Evolutionary conservation across 2,113 vertebrate species (phyloP), one percentile per base, ranked within the genome.

Genomic region (Thryonomys swinderianus): DNA sequence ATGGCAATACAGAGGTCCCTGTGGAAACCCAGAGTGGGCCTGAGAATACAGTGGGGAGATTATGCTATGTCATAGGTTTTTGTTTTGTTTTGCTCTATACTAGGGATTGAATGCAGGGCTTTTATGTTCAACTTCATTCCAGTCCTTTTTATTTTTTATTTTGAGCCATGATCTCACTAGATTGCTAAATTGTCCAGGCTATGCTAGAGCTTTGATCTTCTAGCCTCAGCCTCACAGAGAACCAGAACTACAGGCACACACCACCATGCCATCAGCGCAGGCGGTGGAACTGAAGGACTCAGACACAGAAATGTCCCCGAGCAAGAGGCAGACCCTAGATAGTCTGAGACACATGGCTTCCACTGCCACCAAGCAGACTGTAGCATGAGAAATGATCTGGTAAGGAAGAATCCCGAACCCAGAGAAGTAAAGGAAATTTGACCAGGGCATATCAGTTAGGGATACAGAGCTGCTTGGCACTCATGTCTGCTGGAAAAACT

Each of bases 391-490:
- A 78, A 48, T 45, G 42, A 69, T 88, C 53, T 79, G 32, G 27
- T 59, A 53, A 12, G 93, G 62, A 71, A 57, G 78, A 78, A 84
- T 79, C 48, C 74, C 59, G 79, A 66, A 91, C 34, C 27, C 91
- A 88, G 78, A 78, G 53, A 91, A 74, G 45, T 90, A 45, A 67
- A 79, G 45, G 84, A 45, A 76, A 79, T 55, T 74, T 91, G 11
- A 61, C 18, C 57, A 55, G 42, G n/a, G 25, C 80, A 40, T 80
- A n/a, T 20, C 17, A 74, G 27, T 66, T 88, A 82, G 37, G 30
- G 21, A 69, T 61, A 61, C 20, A 34, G 12, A 71, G 57, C 51
- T 81, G 48, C 25, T 69, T 51, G 62, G 51, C 51, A 57, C 45
- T 91, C 55, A 66, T 21, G 53, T 73, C 73, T 91, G 61, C 37